Base-by-base conservation (phyloP, 2,888 invertebrate species). In the Punctoribates punctum region DNA sequence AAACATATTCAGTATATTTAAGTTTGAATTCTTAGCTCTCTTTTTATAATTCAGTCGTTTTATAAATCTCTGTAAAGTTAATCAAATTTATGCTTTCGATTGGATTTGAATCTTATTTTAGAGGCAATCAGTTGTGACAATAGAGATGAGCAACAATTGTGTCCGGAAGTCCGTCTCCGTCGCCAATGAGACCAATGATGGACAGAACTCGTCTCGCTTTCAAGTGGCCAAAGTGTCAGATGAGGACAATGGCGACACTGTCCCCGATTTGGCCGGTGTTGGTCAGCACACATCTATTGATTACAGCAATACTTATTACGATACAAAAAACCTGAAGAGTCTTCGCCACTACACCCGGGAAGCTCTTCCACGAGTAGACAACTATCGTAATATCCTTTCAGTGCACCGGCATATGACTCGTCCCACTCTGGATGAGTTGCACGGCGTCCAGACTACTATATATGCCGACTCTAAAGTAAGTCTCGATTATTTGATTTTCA, bases 291-390 rank as follows among this genome's bases (percentile, higher is more conserved):
- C 27, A 29, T 77, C 79, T 29, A 15, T 76, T n/a, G 73, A 73
- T 27, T 77, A 80, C n/a, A 78, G 77, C 9, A 75, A 72, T n/a
- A 79, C 80, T 38, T 75, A 78, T n/a, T 82, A 82, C 73, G 82
- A 83, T 76, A 82, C 82, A 4, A 80, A 81, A 62, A 82, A 83
- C 78, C 77, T 82, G 25, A 81, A 82, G 62, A 83, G 82, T 73
- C 80, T 83, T 73, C 81, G 82, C n/a, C 81, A 82, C 70, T 82
- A 84, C 78, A 83, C 83, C 0, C 80, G 83, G 51, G 85, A 85
- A 79, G 83, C 83, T 13, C 78, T 87, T 6, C 87, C 87, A 1
- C 82, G 85, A 60, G 83, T 84, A 46, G 86, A 87, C 78, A 85
- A 86, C 81, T 87, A 87, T 79, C 82, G 85, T 13, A 85, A 85